These are phyloP conservation scores for Stenolophus ochropezus DNA, from an alignment of 2,888 invertebrate genomes.

Conservation along the genomic window DNA sequence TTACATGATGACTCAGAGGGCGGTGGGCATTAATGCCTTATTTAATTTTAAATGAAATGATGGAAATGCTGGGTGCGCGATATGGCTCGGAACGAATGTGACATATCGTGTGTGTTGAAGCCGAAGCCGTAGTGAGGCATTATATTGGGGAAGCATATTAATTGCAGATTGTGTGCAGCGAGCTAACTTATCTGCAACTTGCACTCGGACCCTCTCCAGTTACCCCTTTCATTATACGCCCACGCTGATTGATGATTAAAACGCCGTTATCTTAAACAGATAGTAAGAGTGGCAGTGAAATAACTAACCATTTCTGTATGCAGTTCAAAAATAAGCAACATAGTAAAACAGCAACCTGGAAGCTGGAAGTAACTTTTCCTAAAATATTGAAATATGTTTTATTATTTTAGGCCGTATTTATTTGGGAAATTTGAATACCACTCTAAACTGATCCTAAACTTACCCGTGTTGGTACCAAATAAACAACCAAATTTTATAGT, in stretches of 20 bases:
- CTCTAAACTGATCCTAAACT: no score
- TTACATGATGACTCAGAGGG: neutral
- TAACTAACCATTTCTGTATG: no score
- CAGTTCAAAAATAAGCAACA: no score
- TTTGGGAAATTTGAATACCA: no score
- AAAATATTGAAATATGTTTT: no score
- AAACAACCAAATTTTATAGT: no score
- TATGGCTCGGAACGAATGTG: neutral
- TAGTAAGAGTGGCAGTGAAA: no score
- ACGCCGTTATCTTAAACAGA: constrained; percentile 14
- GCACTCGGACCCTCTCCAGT: constrained; percentile 20
- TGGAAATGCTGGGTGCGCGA: neutral
- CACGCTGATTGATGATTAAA: constrained; percentile 40
- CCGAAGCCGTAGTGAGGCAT: constrained; percentile 8
- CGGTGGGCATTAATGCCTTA: neutral
- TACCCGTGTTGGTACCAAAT: no score
- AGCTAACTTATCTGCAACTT: constrained; percentile 38
- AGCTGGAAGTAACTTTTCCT: no score
- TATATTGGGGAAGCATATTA: constrained; percentile 31
- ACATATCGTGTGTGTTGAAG: neutral
- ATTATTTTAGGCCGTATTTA: no score
- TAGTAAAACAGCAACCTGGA: no score
- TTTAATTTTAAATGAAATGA: neutral
- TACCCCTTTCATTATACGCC: constrained; percentile 18
- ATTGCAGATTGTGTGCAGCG: constrained; percentile 40